These are phyloP conservation scores for Pithys albifrons DNA, from an alignment of 2,113 vertebrate species.

Conservation along the genomic window DNA sequence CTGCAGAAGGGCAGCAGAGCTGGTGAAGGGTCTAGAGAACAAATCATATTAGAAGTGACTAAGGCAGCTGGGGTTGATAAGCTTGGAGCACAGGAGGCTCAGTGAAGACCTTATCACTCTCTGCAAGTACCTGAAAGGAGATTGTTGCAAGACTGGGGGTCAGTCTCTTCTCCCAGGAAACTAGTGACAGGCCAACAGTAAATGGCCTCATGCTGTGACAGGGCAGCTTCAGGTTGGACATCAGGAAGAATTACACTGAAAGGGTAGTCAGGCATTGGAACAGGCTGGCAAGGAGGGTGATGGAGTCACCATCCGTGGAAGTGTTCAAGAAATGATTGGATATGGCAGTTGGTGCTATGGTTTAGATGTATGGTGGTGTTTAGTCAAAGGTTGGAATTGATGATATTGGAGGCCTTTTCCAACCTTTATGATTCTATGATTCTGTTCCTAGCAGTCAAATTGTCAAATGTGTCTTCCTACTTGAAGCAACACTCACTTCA, in stretches of 20 bases:
- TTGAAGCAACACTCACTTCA: background rate
- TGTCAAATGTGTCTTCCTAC: background rate
- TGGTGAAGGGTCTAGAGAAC: background rate
- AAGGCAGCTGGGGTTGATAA: background rate
- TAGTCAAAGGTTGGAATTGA: background rate
- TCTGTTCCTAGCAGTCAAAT: background rate
- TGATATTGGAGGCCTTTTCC: background rate
- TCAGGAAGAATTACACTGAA: background rate
- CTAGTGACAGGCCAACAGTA: background rate
- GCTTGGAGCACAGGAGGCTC: background rate
- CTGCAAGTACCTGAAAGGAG: background rate
- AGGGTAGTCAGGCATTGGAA: background rate
- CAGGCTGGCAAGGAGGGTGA: background rate
- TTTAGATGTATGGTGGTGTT: background rate
- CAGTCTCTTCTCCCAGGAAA: background rate
- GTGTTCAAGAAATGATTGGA: background rate
- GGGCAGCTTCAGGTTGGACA: background rate
- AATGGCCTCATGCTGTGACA: background rate
- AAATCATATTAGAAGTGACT: background rate
- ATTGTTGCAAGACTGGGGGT: background rate
- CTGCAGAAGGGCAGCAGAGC: background rate
- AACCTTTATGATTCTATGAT: background rate
- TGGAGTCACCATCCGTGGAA: background rate
- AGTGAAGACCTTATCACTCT: background rate
- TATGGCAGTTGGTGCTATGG: background rate